phyloP scores from a whole-genome alignment of 1,140 invertebrate species.

The Drosophila yakuba region DNA sequence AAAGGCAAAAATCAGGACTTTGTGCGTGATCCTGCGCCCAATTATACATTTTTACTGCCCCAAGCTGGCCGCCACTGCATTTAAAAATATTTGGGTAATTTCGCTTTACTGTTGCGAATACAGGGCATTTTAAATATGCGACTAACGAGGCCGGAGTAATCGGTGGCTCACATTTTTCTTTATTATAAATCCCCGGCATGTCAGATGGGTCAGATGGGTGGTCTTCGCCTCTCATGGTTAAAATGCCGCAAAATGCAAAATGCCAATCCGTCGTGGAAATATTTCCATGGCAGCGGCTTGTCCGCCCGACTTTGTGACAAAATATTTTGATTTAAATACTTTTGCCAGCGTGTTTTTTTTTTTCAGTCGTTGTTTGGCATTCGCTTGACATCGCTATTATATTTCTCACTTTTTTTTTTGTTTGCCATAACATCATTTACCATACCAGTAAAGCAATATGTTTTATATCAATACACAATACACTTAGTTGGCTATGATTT shows the following conservation, averaged over 20 bases:
- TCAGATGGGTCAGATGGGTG: background rate
- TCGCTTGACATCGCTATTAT: background rate
- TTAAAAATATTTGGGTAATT: background rate
- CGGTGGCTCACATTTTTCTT: conserved; percentile 14
- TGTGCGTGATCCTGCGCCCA: background rate
- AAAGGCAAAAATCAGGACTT: background rate
- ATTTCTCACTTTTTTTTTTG: background rate
- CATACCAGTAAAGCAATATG: too few species aligned
- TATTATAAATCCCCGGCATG: conserved; percentile 22
- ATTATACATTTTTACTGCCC: background rate
- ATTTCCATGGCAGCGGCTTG: conserved; percentile 26
- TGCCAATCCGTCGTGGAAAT: conserved; percentile 44
- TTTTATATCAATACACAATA: too few species aligned
- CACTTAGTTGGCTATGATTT: too few species aligned
- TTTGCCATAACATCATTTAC: background rate
- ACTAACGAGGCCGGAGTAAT: conserved; percentile 7
- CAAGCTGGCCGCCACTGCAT: too few species aligned
- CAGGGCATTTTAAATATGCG: conserved; percentile 5
- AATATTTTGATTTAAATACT: conserved; percentile 55
- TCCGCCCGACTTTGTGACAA: conserved; percentile 30
- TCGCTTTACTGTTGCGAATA: too few species aligned
- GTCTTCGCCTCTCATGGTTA: background rate
- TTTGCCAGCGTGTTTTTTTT: conserved; percentile 19
- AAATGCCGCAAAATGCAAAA: conserved; percentile 35
- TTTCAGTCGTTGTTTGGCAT: conserved; percentile 5